Conservation (phyloP, 2,888 invertebrate genomes). For the Lottia gigantea region DNA sequence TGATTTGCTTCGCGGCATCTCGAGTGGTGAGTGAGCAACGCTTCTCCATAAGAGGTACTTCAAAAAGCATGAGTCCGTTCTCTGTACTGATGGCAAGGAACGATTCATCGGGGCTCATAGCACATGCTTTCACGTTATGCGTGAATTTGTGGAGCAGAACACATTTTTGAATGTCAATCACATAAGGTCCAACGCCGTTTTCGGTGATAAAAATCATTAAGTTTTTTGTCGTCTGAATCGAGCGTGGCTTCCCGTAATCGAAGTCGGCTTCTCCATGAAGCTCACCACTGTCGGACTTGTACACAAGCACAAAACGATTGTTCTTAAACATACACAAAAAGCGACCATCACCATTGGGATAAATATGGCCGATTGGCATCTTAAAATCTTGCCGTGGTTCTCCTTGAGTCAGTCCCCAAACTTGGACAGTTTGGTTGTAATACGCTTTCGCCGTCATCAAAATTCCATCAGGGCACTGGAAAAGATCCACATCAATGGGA, state of each 20-base stretch:
- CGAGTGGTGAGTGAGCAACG: conserved; percentile 46
- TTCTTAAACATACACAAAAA: conserved; percentile 53
- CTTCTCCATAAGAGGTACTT: conserved; percentile 54
- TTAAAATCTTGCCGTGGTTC: conserved; percentile 55
- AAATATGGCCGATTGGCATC: conserved; percentile 46
- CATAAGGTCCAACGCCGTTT: conserved; percentile 50
- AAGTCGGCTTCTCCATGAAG: conserved; percentile 48
- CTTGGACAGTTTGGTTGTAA: conserved; percentile 44
- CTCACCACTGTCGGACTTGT: conserved; percentile 52
- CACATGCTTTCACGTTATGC: conserved; percentile 49
- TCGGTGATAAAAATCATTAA: conserved; percentile 51
- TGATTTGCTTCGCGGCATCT: conserved; percentile 48
- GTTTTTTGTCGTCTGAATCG: conserved; percentile 43
- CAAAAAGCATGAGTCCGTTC: conserved; percentile 42
- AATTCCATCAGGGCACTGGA: conserved; percentile 52
- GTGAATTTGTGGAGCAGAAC: conserved; percentile 49
- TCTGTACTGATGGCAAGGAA: conserved; percentile 52
- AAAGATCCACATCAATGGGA: conserved; percentile 49
- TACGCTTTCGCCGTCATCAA: conserved; percentile 52
- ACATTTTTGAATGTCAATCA: conserved; percentile 52
- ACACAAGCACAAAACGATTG: conserved; percentile 44
- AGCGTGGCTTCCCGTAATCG: conserved; percentile 39
- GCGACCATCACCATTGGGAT: conserved; percentile 49
- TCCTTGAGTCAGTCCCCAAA: conserved; percentile 58
- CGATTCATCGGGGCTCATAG: conserved; percentile 51